Percentiles rank a stretch among this genome's conserved stretches.
These are phyloP conservation scores for Hemibagrus guttatus DNA, from an alignment of 2,797 vertebrate species.

Conservation along the genomic window DNA sequence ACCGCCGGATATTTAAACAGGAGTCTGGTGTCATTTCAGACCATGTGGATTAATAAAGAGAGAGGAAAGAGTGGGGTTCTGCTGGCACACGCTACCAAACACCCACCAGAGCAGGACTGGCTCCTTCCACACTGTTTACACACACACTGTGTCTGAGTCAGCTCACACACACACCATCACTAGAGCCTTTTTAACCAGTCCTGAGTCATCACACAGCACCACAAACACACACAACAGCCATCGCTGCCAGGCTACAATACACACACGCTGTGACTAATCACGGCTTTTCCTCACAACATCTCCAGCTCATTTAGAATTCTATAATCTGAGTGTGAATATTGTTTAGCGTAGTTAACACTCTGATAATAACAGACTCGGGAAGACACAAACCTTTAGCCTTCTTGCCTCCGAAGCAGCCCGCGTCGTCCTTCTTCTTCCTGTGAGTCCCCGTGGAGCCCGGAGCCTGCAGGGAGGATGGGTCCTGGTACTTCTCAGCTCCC, in stretches of 20 bases:
- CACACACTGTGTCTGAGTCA: slow-evolving; percentile 1
- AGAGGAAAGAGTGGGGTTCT: background rate
- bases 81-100: background rate
- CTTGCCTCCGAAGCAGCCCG: slow-evolving; percentile 96
- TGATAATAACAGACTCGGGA: background rate
- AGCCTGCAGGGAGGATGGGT: slow-evolving; percentile 76
- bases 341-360: background rate
- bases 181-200: background rate
- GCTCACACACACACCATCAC: background rate
- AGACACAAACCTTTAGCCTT: slow-evolving; percentile 91
- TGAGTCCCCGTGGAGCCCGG: slow-evolving; percentile 80
- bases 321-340: background rate
- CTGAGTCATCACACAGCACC: background rate
- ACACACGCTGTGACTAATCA: background rate
- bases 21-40: slow-evolving; percentile 6
- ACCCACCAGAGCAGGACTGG: background rate
- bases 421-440: slow-evolving; percentile 94
- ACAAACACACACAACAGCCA: background rate
- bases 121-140: slow-evolving; percentile 9
- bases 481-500: slow-evolving; percentile 90
- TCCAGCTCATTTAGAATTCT: background rate
- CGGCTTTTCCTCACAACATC: background rate
- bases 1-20: background rate
- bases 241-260: background rate
- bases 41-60: slow-evolving; percentile 6